These are phyloP conservation scores for Tetranychus cinnabarinus DNA, from an alignment of 1,140 invertebrate species.

Conservation along the genomic window DNA sequence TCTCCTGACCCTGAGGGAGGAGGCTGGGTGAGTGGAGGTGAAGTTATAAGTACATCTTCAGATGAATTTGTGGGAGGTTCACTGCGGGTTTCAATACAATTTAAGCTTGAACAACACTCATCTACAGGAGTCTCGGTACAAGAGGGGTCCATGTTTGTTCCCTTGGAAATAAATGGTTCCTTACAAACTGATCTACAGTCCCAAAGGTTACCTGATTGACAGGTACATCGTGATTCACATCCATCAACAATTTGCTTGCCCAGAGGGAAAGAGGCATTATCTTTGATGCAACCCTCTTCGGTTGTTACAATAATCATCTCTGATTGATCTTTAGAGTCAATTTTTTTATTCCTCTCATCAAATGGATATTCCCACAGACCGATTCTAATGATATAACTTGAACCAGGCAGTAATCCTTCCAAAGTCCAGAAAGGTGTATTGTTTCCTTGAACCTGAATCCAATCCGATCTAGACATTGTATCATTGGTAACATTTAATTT, in stretches of 20 bases:
- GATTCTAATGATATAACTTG: slow-evolving; percentile 17
- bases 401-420: slow-evolving; percentile 14
- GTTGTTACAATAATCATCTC: slow-evolving; percentile 13
- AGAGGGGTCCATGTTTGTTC: not conserved
- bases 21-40: not conserved
- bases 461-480: not conserved
- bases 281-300: slow-evolving; percentile 37
- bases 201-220: slow-evolving; percentile 40
- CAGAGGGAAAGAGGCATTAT: slow-evolving; percentile 41
- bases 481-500: no score
- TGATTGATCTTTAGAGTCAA: slow-evolving; percentile 10
- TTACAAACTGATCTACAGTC: slow-evolving; percentile 39
- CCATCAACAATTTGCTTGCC: slow-evolving; percentile 48
- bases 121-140: not conserved
- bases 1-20: not conserved
- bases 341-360: slow-evolving; percentile 7
- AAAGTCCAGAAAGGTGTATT: slow-evolving; percentile 15
- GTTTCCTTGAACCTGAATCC: slow-evolving; percentile 11
- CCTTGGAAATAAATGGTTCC: not conserved
- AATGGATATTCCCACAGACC: slow-evolving; percentile 15
- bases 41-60: no score
- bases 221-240: slow-evolving; percentile 47
- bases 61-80: not conserved
- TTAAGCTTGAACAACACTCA: not conserved
- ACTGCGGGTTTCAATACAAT: not conserved